Conservation (phyloP, 2,113 vertebrate species). For the Piaya cayana region DNA sequence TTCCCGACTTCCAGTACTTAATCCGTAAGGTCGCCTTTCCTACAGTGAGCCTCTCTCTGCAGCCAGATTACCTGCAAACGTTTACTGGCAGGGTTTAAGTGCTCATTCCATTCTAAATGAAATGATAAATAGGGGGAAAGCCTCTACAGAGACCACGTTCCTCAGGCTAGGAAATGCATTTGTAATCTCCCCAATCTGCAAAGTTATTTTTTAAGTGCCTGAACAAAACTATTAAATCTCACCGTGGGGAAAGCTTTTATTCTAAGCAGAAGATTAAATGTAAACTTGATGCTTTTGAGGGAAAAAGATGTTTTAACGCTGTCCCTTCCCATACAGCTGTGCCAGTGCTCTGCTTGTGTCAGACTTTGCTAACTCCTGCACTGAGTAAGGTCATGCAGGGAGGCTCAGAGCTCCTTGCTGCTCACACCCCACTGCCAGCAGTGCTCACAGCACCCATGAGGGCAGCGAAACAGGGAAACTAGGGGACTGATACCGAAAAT, state of each 20-base stretch:
- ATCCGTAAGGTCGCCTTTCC: rapidly evolving
- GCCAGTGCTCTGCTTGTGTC: neutral
- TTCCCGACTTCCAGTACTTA: neutral
- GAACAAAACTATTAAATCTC: neutral
- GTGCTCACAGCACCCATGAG: too few species aligned
- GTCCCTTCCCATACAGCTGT: too few species aligned
- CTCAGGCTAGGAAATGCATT: neutral
- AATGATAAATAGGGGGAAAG: neutral
- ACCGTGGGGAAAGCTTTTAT: neutral
- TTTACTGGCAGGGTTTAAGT: neutral
- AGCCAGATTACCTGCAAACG: neutral
- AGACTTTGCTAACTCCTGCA: too few species aligned
- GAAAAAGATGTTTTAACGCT: rapidly evolving
- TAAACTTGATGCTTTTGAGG: neutral
- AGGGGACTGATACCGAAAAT: too few species aligned
- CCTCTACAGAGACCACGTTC: neutral
- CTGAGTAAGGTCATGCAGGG: rapidly evolving
- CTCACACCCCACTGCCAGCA: neutral
- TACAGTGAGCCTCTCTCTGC: neutral
- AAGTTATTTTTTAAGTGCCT: neutral
- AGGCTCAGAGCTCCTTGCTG: neutral
- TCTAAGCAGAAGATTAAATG: neutral
- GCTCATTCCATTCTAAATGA: neutral
- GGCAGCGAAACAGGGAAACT: too few species aligned
- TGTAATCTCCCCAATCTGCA: neutral